These are phyloP conservation scores for Hozukius guyotensis DNA, from an alignment of 2,797 vertebrate species.

Conservation along the genomic window DNA sequence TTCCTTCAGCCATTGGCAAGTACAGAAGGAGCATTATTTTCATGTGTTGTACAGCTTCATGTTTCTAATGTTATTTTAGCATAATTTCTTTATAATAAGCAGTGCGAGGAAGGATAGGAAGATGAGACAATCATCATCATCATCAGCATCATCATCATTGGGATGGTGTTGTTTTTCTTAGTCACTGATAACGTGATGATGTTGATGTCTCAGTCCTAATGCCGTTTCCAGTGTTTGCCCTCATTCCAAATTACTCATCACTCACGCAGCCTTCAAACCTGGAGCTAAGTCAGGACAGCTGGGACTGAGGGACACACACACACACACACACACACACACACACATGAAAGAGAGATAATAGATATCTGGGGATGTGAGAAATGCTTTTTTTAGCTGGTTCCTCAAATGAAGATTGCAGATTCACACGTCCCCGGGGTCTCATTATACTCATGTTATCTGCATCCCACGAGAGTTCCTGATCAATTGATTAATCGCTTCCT, in stretches of 20 bases:
- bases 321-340: neutral
- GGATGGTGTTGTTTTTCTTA: constrained; percentile 1
- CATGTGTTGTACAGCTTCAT: neutral
- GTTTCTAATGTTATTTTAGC: neutral
- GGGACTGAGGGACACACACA: constrained; percentile 2
- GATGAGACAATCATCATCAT: neutral
- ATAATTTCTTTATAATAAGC: neutral
- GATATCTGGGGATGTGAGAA: constrained; percentile 10
- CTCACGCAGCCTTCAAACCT: constrained; percentile 24
- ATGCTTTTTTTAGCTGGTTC: constrained; percentile 1
- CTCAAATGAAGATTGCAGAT: constrained; percentile 16
- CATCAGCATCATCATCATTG: neutral
- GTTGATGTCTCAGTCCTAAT: neutral
- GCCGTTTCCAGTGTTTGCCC: constrained; percentile 15
- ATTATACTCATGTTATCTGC: constrained; percentile 41
- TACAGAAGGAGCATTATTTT: neutral
- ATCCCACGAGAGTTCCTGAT: constrained; percentile 3
- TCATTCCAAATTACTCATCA: constrained; percentile 29
- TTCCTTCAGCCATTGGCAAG: neutral
- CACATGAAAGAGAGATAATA: constrained; percentile 7
- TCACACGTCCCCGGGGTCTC: constrained; percentile 32
- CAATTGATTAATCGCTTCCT: constrained; percentile 24
- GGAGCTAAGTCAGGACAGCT: constrained; percentile 47
- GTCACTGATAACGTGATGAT: neutral
- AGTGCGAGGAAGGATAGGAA: neutral